Conservation (phyloP, 2,113 vertebrate species). For the Elachura formosa region DNA sequence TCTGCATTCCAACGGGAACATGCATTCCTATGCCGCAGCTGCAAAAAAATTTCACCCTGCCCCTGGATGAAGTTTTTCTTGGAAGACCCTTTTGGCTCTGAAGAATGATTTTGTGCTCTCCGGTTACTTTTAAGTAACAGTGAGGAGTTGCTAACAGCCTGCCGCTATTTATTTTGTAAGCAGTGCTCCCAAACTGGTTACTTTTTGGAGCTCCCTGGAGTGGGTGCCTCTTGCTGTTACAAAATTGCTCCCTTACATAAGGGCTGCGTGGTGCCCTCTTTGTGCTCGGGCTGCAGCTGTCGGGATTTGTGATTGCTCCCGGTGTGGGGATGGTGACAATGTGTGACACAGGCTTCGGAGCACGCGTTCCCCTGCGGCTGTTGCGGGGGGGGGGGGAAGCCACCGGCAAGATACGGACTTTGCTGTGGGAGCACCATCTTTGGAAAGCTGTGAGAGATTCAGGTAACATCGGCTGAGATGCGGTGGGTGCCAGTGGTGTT, state of each 20-base stretch:
- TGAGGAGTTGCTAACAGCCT: accelerated
- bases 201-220: not conserved
- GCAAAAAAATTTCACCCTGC: not conserved
- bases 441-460: not conserved
- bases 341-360: not conserved
- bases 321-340: not conserved
- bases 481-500: not conserved
- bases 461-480: constrained; percentile 12
- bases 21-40: accelerated
- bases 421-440: not conserved
- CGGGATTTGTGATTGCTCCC: not conserved
- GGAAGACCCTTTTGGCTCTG: not conserved
- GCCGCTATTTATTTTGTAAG: not conserved
- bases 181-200: accelerated
- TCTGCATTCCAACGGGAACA: not conserved
- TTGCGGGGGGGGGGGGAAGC: not conserved
- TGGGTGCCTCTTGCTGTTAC: not conserved
- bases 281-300: constrained; percentile 56
- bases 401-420: not conserved
- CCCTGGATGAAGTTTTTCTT: not conserved
- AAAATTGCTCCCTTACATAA: not conserved
- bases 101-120: not conserved
- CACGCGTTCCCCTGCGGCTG: not conserved
- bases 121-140: accelerated
- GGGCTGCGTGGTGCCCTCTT: not conserved